phyloP scores from a whole-genome alignment of 2,797 vertebrate species.

The Chelon auratus region DNA sequence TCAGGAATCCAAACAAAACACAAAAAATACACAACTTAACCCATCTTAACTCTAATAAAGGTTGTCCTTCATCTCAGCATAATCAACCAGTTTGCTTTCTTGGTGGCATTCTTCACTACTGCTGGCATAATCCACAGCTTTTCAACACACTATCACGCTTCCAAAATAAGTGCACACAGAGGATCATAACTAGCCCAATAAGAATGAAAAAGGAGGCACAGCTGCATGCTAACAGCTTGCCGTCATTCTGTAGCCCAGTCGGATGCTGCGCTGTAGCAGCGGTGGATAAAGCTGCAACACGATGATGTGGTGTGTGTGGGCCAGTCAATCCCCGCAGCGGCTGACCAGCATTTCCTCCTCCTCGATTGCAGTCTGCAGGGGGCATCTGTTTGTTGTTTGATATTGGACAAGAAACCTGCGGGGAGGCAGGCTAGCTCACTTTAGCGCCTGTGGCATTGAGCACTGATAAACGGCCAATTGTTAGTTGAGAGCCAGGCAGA shows the following conservation, averaged over 20 bases:
- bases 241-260: conserved; percentile 29
- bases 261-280: conserved; percentile 21
- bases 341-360: conserved; percentile 17
- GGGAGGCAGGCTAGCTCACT: conserved; percentile 28
- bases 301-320: background rate
- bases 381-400: conserved; percentile 48
- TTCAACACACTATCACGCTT: conserved; percentile 1
- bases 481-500: background rate
- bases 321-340: conserved; percentile 9
- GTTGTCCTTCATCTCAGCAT: background rate
- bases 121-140: background rate
- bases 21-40: background rate
- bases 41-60: background rate
- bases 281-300: conserved; percentile 22
- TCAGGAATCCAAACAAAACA: background rate
- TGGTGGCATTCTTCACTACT: background rate
- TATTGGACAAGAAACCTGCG: conserved; percentile 29
- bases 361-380: conserved; percentile 17
- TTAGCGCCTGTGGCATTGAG: background rate
- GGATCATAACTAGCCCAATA: conserved; percentile 23
- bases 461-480: conserved; percentile 21
- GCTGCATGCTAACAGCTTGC: conserved; percentile 22
- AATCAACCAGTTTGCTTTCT: background rate
- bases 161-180: conserved; percentile 21
- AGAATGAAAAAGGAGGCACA: conserved; percentile 15